Conservation (phyloP, 2,797 vertebrate species). For the Periophthalmus magnuspinnatus region DNA sequence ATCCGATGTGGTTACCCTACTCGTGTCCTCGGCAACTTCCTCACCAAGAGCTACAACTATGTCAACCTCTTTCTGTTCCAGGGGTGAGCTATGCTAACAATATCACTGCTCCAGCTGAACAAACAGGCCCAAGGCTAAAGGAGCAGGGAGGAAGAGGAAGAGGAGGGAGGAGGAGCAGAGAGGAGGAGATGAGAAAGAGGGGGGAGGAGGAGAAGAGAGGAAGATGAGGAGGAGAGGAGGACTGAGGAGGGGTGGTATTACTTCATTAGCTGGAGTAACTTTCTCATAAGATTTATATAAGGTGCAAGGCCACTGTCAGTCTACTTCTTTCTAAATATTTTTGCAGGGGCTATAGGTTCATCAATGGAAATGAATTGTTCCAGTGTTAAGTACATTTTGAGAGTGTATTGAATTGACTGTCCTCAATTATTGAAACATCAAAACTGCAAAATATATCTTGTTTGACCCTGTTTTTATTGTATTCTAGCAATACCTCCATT, state of each 20-base stretch:
- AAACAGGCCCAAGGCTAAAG: constrained; percentile 19
- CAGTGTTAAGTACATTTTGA: not conserved
- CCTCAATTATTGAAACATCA: too few relatives aligned
- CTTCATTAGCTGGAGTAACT: not conserved
- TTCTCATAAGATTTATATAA: not conserved
- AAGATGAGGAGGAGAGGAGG: not conserved
- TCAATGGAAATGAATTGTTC: too few relatives aligned
- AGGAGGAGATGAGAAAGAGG: too few relatives aligned
- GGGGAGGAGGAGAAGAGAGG: not conserved
- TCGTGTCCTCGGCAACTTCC: constrained; percentile 96
- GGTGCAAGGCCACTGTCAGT: not conserved
- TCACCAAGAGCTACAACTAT: constrained; percentile 99
- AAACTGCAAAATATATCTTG: too few relatives aligned
- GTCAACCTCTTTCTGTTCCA: constrained; percentile 98
- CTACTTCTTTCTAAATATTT: not conserved
- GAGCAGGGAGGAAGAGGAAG: not conserved
- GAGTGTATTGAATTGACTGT: not conserved
- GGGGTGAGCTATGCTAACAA: constrained; percentile 81
- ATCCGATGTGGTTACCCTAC: constrained; percentile 99
- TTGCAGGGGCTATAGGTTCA: too few relatives aligned
- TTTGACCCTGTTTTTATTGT: too few relatives aligned
- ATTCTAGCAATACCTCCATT: too few relatives aligned
- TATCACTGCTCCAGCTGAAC: constrained; percentile 35
- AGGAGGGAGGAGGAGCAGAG: not conserved
- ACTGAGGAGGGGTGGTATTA: not conserved